phyloP scores from a whole-genome alignment of 2,113 vertebrate genomes.

The Aspidoscelis tigris region DNA sequence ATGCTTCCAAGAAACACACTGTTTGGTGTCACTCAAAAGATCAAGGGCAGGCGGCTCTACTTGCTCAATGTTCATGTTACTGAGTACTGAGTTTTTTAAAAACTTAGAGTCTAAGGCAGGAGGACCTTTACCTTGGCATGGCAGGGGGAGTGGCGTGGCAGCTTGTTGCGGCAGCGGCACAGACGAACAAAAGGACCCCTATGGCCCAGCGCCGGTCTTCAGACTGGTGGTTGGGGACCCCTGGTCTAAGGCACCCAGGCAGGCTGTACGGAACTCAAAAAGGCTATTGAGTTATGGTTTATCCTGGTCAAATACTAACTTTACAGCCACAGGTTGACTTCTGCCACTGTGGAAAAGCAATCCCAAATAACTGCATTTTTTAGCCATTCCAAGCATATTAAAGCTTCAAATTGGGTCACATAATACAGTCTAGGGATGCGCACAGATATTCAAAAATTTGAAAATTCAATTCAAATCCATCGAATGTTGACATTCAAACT shows the following conservation, averaged over 20 bases:
- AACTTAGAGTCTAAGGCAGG: constrained; percentile 38
- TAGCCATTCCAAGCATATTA: neutral
- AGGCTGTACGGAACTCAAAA: constrained; percentile 46
- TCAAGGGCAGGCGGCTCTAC: constrained; percentile 59
- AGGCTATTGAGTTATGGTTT: constrained; percentile 59
- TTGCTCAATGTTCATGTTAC: constrained; percentile 50
- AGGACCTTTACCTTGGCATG: no score
- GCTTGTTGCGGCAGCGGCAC: no score
- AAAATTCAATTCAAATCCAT: no score
- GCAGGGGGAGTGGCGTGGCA: no score
- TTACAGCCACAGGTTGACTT: constrained; percentile 40
- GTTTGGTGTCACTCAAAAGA: constrained; percentile 52
- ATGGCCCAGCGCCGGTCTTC: no score
- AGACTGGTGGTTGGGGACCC: no score
- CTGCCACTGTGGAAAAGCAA: constrained; percentile 10
- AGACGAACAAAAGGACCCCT: no score
- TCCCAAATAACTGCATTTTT: neutral
- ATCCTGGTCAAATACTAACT: constrained; percentile 48
- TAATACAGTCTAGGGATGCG: no score
- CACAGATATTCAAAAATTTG: no score
- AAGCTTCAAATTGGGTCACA: no score
- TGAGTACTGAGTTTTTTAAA: constrained; percentile 23
- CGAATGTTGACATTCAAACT: no score
- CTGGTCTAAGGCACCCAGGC: constrained; percentile 25
- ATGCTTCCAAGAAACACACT: constrained; percentile 42